Percentiles rank a stretch among this genome's conserved stretches.
Conservation (phyloP, 2,888 invertebrate species). For the Coremacera marginata region DNA sequence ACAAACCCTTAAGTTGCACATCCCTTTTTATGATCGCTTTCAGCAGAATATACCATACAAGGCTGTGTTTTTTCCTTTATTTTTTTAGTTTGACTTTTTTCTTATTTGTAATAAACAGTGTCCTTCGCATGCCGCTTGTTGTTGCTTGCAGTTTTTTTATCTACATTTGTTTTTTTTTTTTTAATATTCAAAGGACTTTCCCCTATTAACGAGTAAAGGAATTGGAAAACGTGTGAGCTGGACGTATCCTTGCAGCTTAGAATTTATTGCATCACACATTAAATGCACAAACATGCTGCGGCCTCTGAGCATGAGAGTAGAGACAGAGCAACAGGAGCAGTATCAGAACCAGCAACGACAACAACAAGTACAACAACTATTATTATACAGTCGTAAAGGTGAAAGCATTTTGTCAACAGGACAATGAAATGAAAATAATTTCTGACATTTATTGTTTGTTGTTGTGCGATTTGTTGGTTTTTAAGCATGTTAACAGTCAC, state of each 20-base stretch:
- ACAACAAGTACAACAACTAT: background rate
- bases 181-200: background rate
- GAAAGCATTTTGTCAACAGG: constrained; percentile 31
- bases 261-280: constrained; percentile 31
- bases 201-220: background rate
- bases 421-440: constrained; percentile 24
- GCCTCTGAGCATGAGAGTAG: background rate
- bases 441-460: constrained; percentile 16
- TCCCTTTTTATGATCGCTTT: background rate
- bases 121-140: constrained; percentile 20
- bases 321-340: background rate
- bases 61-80: background rate
- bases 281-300: constrained; percentile 20
- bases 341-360: background rate
- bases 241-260: constrained; percentile 25
- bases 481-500: constrained; percentile 23
- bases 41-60: background rate
- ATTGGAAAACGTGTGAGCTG: constrained; percentile 11
- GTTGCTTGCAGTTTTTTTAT: constrained; percentile 10
- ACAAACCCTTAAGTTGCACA: constrained; percentile 23
- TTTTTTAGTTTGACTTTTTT: background rate
- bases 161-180: constrained; percentile 1
- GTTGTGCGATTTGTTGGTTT: constrained; percentile 26
- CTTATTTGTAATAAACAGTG: constrained; percentile 10
- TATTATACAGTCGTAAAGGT: background rate